Percentiles rank a stretch among this genome's conserved stretches.
These are phyloP conservation scores for Cephus cinctus DNA, from an alignment of 1,140 invertebrate genomes.

Conservation along the genomic window DNA sequence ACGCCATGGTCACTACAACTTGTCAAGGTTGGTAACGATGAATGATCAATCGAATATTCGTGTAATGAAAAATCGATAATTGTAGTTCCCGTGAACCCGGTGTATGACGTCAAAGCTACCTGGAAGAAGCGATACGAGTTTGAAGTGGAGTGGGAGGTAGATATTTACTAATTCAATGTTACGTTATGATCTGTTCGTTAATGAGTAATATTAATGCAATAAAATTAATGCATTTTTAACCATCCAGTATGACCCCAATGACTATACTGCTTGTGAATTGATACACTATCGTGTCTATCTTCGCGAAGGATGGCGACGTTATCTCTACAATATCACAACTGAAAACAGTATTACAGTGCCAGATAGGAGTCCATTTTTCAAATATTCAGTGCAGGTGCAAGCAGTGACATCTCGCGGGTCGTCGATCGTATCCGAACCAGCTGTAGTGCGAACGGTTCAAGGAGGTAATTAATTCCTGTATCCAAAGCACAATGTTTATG, in stretches of 20 bases:
- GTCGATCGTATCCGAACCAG: neutral
- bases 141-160: slow-evolving; percentile 10
- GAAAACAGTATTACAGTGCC: neutral
- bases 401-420: neutral
- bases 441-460: neutral
- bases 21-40: neutral
- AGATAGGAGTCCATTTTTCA: neutral
- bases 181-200: neutral
- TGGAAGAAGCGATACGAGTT: slow-evolving; percentile 5
- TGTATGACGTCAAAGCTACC: slow-evolving; percentile 8
- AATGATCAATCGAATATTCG: neutral
- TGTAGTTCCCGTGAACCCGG: slow-evolving; percentile 6
- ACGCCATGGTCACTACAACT: neutral
- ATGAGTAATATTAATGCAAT: neutral
- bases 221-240: neutral
- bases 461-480: neutral
- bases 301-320: slow-evolving; percentile 4
- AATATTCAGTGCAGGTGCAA: slow-evolving; percentile 3
- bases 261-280: slow-evolving; percentile 1
- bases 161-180: neutral
- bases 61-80: neutral
- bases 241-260: slow-evolving; percentile 4
- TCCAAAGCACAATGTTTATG: too few species aligned
- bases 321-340: slow-evolving; percentile 1
- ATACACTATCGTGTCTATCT: slow-evolving; percentile 5